These are phyloP conservation scores for Morbakka virulenta DNA, from an alignment of 30 jellyfish, hydroid and myxozoan species.

Conservation along the genomic window DNA sequence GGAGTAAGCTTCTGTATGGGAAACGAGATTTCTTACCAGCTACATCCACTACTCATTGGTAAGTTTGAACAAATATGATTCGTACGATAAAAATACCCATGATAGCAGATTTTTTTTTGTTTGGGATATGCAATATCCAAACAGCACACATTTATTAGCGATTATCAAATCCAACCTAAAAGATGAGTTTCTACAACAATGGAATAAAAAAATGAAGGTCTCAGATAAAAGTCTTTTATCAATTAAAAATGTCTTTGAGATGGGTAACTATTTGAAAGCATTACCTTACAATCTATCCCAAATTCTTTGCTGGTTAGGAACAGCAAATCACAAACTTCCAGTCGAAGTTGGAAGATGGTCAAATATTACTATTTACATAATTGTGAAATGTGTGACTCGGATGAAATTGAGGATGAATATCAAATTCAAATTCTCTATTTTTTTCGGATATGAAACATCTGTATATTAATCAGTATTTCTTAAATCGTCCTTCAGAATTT, in stretches of 20 bases:
- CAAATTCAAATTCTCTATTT: not conserved
- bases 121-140: no score
- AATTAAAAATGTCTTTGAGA: not conserved
- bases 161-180: no score
- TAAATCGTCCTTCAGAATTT: conserved; percentile 5
- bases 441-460: not conserved
- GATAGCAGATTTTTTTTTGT: no score
- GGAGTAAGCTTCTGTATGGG: no score
- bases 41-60: no score
- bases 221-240: not conserved
- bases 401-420: not conserved
- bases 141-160: no score
- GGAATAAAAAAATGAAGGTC: not conserved
- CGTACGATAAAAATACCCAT: no score
- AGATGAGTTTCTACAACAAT: conserved; percentile 3
- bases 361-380: not conserved
- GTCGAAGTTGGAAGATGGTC: not conserved
- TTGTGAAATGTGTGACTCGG: not conserved
- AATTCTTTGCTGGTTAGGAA: not conserved
- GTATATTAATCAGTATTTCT: conserved; percentile 5
- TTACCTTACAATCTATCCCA: not conserved
- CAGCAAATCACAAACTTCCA: not conserved
- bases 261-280: not conserved
- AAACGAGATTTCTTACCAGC: no score
- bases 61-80: no score